Base-by-base conservation (phyloP, 2,888 invertebrate species). In the Diabrotica balteata region DNA sequence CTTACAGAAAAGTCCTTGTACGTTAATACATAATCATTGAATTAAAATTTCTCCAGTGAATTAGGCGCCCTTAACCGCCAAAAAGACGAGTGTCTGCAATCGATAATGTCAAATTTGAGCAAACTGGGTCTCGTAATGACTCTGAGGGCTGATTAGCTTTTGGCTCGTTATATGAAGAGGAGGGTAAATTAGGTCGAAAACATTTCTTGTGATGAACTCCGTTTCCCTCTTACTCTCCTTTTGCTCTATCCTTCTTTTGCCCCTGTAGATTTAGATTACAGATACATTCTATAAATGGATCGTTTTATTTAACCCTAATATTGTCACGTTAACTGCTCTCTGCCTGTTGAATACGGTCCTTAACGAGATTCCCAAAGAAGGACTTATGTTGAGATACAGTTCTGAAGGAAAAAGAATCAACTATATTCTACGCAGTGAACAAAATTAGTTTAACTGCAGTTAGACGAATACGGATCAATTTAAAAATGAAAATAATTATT, bases 61-160 rank as follows among this genome's bases (percentile, higher is more conserved):
- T 32, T 32, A 47, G 10, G 47, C 47, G 10, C 10, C 47, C 47
- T 54, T 45, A 11, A 32, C 55, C 55, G 43, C 45, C 45, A 17
- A 57, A 57, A 57, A 32, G 55, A 45, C 44, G 11, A 45, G 17
- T 53, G 42, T 32, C 42, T 10, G 8, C 11, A 55, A 57, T 54
- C 63, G 43, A 63, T 63, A 55, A 54, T 47, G 63, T 55, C 55
- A 50, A 47, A 49, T 55, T 63, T 55, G 8, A 64, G 64, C 43
- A 59, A 58, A 50, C 44, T 51, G 49, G 52, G 44, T 52, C 52
- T 44, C 52, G 45, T 61, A 52, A 61, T 61, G 52, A 52, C 52
- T 52, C 51, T 17, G 32, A 51, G 45, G 52, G 22, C 60, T 61
- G 60, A 61, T 61, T 61, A 61, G 52, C 51, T 61, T 61, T 61